These are phyloP conservation scores for Chirona hameri DNA, from an alignment of 2,888 invertebrate genomes.

Conservation along the genomic window DNA sequence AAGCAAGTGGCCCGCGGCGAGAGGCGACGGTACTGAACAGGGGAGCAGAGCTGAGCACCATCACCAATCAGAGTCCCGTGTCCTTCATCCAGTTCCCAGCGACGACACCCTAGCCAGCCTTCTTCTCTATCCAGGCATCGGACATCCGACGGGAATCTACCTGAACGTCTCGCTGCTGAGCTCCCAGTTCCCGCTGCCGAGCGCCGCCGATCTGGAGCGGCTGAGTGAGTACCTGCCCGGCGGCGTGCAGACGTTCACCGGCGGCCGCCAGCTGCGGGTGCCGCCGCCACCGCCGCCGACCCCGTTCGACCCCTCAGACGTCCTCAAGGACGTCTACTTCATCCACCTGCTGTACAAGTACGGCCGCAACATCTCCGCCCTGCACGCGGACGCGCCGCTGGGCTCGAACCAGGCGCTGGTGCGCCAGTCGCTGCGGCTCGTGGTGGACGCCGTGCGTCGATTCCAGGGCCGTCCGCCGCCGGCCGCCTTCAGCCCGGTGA, in stretches of 20 bases:
- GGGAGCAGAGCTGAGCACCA: too few relatives aligned
- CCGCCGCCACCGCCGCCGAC: background rate
- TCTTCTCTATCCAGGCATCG: too few relatives aligned
- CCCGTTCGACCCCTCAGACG: background rate
- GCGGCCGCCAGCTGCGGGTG: background rate
- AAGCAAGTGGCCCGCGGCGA: background rate
- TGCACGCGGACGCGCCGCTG: background rate
- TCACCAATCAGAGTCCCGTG: too few relatives aligned
- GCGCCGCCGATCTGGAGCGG: background rate
- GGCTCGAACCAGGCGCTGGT: background rate
- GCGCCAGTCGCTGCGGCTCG: background rate
- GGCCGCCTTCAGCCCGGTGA: background rate
- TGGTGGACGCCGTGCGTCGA: background rate
- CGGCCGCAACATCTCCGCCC: background rate
- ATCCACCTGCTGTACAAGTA: conserved; percentile 11
- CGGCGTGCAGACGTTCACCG: background rate
- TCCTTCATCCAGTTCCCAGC: too few relatives aligned
- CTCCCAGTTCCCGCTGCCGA: background rate
- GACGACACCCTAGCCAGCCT: too few relatives aligned
- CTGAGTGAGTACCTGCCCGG: background rate
- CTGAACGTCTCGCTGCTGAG: too few relatives aligned
- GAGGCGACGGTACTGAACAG: too few relatives aligned
- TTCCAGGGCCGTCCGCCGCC: background rate
- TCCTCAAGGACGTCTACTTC: conserved; percentile 9
- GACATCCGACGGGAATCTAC: too few relatives aligned